Evolutionary conservation across 1,140 invertebrate genomes (phyloP).

Genomic region (Drosophila parabipectinata): DNA sequence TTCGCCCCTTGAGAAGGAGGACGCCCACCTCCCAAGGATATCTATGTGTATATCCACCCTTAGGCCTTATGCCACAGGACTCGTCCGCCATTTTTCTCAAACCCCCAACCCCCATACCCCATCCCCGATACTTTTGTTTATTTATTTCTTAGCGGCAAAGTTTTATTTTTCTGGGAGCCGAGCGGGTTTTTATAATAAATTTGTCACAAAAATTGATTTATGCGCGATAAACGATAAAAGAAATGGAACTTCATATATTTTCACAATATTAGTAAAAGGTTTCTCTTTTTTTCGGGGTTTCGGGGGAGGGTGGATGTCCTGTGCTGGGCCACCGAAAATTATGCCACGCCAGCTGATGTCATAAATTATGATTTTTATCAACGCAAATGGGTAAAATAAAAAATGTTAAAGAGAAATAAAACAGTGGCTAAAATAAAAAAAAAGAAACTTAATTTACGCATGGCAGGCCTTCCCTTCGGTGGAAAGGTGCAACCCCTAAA

Average conservation of each 20-base stretch:
- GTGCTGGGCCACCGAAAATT: slow-evolving; percentile 41
- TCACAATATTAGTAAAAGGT: slow-evolving; percentile 55
- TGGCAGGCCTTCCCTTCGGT: slow-evolving; percentile 29
- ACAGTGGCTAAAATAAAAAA: slow-evolving; percentile 55
- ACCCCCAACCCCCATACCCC: background rate
- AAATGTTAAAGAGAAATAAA: slow-evolving; percentile 57
- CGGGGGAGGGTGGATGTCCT: slow-evolving; percentile 12
- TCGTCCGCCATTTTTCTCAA: slow-evolving; percentile 30
- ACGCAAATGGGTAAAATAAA: slow-evolving; percentile 78
- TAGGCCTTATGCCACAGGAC: background rate
- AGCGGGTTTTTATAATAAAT: slow-evolving; percentile 78
- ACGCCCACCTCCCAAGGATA: slow-evolving; percentile 6
- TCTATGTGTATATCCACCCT: slow-evolving; percentile 21
- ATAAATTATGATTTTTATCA: slow-evolving; percentile 83
- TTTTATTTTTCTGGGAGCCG: slow-evolving; percentile 43
- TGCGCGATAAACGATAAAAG: slow-evolving; percentile 82
- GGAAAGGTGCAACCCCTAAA: slow-evolving; percentile 57
- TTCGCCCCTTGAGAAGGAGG: slow-evolving; percentile 24
- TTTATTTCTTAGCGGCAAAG: slow-evolving; percentile 33
- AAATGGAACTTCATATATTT: slow-evolving; percentile 65
- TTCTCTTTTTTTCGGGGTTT: slow-evolving; percentile 12
- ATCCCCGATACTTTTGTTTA: slow-evolving; percentile 29
- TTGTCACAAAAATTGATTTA: slow-evolving; percentile 83
- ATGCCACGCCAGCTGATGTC: slow-evolving; percentile 73
- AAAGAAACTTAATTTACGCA: slow-evolving; percentile 77